Evolutionary conservation across 2,888 invertebrate species (phyloP).

Genomic region (Leptothorax acervorum): DNA sequence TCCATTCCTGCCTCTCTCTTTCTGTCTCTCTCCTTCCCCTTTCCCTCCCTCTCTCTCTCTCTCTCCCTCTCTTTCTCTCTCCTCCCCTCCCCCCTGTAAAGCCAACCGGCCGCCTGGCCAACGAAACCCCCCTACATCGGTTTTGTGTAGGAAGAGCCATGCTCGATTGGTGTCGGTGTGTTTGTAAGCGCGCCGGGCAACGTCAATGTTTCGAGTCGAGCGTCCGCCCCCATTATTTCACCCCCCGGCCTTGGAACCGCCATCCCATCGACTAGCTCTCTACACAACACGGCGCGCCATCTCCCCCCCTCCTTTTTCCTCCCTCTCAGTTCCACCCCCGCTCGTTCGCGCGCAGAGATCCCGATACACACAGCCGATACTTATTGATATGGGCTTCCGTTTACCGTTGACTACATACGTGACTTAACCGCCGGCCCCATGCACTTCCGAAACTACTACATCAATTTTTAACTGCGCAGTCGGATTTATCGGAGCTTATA

Average conservation of each 20-base stretch:
- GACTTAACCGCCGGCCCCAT: slow-evolving; percentile 77
- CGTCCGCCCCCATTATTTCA: slow-evolving; percentile 80
- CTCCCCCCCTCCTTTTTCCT: slow-evolving; percentile 51
- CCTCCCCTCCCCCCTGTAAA: slow-evolving; percentile 60
- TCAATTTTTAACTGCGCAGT: slow-evolving; percentile 80
- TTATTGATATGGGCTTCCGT: slow-evolving; percentile 84
- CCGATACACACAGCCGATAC: slow-evolving; percentile 80
- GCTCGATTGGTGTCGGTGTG: slow-evolving; percentile 79
- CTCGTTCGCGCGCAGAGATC: slow-evolving; percentile 58
- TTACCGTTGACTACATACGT: slow-evolving; percentile 82
- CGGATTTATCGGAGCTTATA: slow-evolving; percentile 78
- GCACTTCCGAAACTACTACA: slow-evolving; percentile 81
- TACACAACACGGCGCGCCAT: slow-evolving; percentile 54
- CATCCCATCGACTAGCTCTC: slow-evolving; percentile 60
- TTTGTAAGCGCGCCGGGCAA: slow-evolving; percentile 78
- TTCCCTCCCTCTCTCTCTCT: not conserved
- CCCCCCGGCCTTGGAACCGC: slow-evolving; percentile 69
- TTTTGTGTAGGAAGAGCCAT: slow-evolving; percentile 77
- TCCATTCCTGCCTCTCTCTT: not conserved
- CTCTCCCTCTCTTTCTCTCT: slow-evolving; percentile 50
- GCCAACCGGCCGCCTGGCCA: slow-evolving; percentile 73
- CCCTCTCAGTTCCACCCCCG: slow-evolving; percentile 45
- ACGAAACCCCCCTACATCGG: slow-evolving; percentile 74
- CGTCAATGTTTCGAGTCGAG: slow-evolving; percentile 79
- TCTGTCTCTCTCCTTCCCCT: slow-evolving; percentile 10